A percentile compares a stretch with the other conserved stretches of the same genome.
phyloP scores from a whole-genome alignment of 2,888 invertebrate genomes.

The Spodoptera picta region DNA sequence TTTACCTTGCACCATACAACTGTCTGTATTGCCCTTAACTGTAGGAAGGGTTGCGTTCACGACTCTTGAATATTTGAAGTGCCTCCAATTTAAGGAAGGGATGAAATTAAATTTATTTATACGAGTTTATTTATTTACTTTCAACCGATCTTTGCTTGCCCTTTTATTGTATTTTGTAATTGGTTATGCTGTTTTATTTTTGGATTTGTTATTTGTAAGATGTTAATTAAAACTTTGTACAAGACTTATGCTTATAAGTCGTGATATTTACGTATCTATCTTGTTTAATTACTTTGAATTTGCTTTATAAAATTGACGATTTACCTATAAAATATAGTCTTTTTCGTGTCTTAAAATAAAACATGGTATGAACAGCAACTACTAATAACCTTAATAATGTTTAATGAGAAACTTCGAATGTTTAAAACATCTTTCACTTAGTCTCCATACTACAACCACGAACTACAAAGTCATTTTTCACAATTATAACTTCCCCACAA shows the following conservation, averaged over 20 bases:
- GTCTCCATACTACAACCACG: slow-evolving; percentile 7
- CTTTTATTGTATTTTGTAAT: slow-evolving; percentile 66
- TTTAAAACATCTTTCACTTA: background rate
- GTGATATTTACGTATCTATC: too few relatives aligned
- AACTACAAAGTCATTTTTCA: slow-evolving; percentile 50
- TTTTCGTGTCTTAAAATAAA: too few relatives aligned
- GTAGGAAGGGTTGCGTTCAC: slow-evolving; percentile 87
- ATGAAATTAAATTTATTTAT: slow-evolving; percentile 88
- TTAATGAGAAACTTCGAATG: too few relatives aligned
- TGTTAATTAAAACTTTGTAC: slow-evolving; percentile 22
- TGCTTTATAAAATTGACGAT: too few relatives aligned
- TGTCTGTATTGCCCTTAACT: slow-evolving; percentile 77
- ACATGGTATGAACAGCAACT: too few relatives aligned
- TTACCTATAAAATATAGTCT: too few relatives aligned
- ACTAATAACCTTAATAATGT: too few relatives aligned
- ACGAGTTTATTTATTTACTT: slow-evolving; percentile 83
- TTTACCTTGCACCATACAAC: slow-evolving; percentile 59
- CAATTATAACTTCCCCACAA: slow-evolving; percentile 60
- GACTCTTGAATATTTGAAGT: slow-evolving; percentile 87
- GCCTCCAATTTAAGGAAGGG: slow-evolving; percentile 84
- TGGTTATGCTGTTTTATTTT: slow-evolving; percentile 60
- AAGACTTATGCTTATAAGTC: background rate
- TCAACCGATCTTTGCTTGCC: slow-evolving; percentile 68
- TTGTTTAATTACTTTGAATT: too few relatives aligned
- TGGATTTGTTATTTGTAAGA: slow-evolving; percentile 16